Percentiles rank a stretch among this genome's conserved stretches.
These are phyloP conservation scores for Limosa lapponica DNA, from an alignment of 2,797 vertebrate genomes.

Conservation along the genomic window DNA sequence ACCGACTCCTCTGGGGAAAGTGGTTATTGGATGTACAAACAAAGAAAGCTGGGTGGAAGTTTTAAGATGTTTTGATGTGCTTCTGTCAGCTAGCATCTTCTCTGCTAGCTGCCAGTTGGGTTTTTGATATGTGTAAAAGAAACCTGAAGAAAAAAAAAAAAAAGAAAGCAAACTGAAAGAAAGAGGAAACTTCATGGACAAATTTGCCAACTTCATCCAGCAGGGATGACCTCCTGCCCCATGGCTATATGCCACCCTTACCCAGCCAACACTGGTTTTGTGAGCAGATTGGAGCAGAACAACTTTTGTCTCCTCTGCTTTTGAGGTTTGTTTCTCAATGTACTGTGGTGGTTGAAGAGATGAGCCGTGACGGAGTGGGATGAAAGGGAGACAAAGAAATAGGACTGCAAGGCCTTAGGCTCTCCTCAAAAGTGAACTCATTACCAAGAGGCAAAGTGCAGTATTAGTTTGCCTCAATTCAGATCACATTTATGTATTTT, in stretches of 20 bases:
- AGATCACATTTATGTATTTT: background rate
- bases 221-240: background rate
- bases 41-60: background rate
- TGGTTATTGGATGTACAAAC: background rate
- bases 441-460: background rate
- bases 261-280: background rate
- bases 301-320: background rate
- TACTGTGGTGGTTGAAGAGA: background rate
- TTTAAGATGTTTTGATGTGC: background rate
- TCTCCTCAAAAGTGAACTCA: background rate
- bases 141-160: background rate
- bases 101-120: background rate
- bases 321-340: background rate
- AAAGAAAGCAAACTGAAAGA: background rate
- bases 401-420: background rate
- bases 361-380: background rate
- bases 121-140: background rate
- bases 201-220: background rate
- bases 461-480: background rate
- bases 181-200: background rate
- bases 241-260: background rate
- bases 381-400: background rate
- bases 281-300: background rate
- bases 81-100: background rate
- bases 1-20: background rate